These are phyloP conservation scores for Oceanites oceanicus DNA, from an alignment of 2,113 vertebrate species.

Conservation along the genomic window DNA sequence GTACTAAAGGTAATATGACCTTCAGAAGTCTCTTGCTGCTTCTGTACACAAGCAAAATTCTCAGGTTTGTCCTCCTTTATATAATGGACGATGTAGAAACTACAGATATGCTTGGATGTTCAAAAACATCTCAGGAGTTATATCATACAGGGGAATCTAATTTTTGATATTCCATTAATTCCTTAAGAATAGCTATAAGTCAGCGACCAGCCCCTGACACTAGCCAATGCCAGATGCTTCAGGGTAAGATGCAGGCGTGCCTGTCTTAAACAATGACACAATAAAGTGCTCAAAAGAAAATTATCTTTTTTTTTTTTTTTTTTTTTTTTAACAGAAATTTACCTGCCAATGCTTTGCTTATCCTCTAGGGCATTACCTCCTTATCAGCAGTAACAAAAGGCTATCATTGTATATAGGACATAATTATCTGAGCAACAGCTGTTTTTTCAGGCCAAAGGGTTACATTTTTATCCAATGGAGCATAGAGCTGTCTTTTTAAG, in stretches of 20 bases:
- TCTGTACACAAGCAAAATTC: background rate
- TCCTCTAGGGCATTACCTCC: background rate
- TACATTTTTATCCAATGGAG: background rate
- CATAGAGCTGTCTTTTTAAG: background rate
- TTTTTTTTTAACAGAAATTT: background rate
- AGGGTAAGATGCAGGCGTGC: background rate
- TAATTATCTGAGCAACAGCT: slow-evolving; percentile 16
- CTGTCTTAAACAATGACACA: background rate
- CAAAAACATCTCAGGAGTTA: background rate
- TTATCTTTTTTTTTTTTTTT: background rate
- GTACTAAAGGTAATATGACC: background rate
- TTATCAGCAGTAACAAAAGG: slow-evolving; percentile 18
- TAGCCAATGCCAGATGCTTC: background rate
- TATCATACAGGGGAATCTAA: background rate
- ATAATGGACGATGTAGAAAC: background rate
- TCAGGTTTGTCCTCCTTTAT: background rate
- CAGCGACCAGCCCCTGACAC: background rate
- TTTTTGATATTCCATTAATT: slow-evolving; percentile 1
- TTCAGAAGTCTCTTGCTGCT: background rate
- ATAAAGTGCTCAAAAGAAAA: background rate
- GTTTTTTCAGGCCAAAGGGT: background rate
- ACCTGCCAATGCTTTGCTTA: background rate
- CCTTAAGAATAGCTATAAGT: background rate
- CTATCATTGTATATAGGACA: background rate
- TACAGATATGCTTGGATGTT: background rate